These are phyloP conservation scores for Azorinus chamasolen DNA, from an alignment of 2,888 invertebrate genomes.

Conservation along the genomic window DNA sequence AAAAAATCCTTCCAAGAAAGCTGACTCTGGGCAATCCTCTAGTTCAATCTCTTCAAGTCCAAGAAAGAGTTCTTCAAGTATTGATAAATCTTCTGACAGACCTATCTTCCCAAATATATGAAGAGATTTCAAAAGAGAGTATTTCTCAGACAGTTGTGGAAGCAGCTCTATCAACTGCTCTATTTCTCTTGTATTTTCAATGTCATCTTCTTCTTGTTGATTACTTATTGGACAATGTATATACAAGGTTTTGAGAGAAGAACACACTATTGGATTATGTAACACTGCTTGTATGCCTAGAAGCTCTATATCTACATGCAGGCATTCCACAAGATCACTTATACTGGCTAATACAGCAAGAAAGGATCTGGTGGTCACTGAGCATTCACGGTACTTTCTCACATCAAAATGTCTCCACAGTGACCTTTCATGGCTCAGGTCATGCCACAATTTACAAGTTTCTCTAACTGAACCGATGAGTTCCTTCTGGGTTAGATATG, in stretches of 20 bases:
- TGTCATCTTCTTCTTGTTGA: conserved; percentile 6
- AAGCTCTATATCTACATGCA: conserved; percentile 46
- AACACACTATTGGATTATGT: conserved; percentile 56
- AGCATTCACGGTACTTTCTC: conserved; percentile 25
- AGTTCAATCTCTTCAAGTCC: conserved; percentile 30
- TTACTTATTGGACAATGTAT: conserved; percentile 11
- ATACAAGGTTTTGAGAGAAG: conserved; percentile 50
- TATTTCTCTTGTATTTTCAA: conserved; percentile 7
- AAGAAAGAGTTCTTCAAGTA: conserved; percentile 12
- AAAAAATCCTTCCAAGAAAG: conserved; percentile 11
- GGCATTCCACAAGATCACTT: conserved; percentile 53
- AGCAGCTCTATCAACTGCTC: background rate
- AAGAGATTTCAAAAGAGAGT: conserved; percentile 24
- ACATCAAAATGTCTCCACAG: conserved; percentile 62
- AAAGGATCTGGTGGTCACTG: conserved; percentile 48
- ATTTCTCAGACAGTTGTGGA: conserved; percentile 32
- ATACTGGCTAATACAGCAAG: conserved; percentile 40
- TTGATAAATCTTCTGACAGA: conserved; percentile 1
- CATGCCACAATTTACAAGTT: conserved; percentile 64
- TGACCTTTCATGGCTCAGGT: conserved; percentile 52
- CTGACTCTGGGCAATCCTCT: conserved; percentile 12
- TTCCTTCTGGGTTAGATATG: conserved; percentile 52
- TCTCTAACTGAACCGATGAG: conserved; percentile 49
- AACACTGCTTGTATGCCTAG: conserved; percentile 40
- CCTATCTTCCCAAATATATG: conserved; percentile 11